Evolutionary conservation across 2,888 invertebrate species (phyloP).

Genomic region (Conistra vaccinii): DNA sequence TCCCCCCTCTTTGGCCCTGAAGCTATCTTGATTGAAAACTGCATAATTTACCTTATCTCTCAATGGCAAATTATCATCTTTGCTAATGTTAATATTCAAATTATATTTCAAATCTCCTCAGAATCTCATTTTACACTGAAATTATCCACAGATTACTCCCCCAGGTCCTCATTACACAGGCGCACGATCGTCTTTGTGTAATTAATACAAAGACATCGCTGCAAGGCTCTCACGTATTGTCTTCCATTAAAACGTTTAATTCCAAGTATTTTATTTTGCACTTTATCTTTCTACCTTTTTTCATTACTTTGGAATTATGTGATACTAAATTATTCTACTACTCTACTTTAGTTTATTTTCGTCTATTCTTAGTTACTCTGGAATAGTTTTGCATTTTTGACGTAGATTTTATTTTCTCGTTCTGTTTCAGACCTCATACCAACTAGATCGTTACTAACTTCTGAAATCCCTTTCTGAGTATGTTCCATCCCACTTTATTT

Average conservation of each 20-base stretch:
- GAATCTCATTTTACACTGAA: conserved; percentile 17
- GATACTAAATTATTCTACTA: neutral
- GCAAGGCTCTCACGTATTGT: conserved; percentile 66
- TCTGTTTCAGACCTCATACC: neutral
- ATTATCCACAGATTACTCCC: conserved; percentile 47
- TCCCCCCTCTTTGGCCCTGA: neutral
- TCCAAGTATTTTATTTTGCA: conserved; percentile 40
- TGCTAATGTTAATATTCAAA: conserved; percentile 3
- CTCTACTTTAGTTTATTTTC: neutral
- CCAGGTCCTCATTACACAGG: conserved; percentile 52
- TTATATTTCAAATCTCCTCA: conserved; percentile 15
- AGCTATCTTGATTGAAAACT: neutral
- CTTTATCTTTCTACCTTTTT: conserved; percentile 10
- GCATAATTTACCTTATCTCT: neutral
- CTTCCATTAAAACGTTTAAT: conserved; percentile 71
- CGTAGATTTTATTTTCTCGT: neutral
- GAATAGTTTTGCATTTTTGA: neutral
- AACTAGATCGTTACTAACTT: neutral
- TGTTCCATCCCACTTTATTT: neutral
- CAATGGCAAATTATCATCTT: neutral
- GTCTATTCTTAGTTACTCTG: neutral
- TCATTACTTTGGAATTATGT: conserved; percentile 7
- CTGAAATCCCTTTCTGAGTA: neutral
- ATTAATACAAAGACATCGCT: conserved; percentile 61
- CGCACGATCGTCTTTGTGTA: conserved; percentile 58